Conservation (phyloP, 2,797 vertebrate species). For the Pipistrellus pipistrellus region DNA sequence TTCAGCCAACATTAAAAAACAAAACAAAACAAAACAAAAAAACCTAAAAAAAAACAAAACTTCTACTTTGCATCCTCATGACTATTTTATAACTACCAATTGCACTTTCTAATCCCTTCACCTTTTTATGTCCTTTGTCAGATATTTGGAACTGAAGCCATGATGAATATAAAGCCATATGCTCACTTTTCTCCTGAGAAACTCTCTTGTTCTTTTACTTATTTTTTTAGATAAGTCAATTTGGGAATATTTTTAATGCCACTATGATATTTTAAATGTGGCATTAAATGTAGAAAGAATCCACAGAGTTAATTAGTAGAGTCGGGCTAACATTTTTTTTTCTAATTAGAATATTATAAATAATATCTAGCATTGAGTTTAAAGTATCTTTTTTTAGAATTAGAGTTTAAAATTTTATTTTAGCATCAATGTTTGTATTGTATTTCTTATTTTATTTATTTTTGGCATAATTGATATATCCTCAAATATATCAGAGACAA, state of each 20-base stretch:
- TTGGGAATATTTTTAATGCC: not conserved
- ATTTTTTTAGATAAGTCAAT: not conserved
- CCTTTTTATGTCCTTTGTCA: not conserved
- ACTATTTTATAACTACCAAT: not conserved
- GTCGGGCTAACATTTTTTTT: not conserved
- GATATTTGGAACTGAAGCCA: not conserved
- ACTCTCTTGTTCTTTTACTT: not conserved
- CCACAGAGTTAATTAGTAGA: not conserved
- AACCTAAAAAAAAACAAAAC: not conserved
- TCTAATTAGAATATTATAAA: not conserved
- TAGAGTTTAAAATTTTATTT: not conserved
- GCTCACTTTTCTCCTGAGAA: conserved; percentile 5
- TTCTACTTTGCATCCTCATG: not conserved
- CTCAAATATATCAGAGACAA: not conserved
- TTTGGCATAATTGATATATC: not conserved
- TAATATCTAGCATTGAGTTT: not conserved
- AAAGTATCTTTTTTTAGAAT: not conserved
- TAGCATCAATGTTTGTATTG: not conserved
- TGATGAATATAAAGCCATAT: not conserved
- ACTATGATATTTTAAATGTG: not conserved
- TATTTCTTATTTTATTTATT: not conserved
- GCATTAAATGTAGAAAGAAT: not conserved
- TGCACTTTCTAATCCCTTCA: not conserved
- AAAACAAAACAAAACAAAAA: not conserved
- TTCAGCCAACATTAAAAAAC: not conserved